Percentiles rank a stretch among this genome's conserved stretches.
Evolutionary conservation across 2,113 vertebrate genomes (phyloP).

Genomic region (Lates calcarifer): DNA sequence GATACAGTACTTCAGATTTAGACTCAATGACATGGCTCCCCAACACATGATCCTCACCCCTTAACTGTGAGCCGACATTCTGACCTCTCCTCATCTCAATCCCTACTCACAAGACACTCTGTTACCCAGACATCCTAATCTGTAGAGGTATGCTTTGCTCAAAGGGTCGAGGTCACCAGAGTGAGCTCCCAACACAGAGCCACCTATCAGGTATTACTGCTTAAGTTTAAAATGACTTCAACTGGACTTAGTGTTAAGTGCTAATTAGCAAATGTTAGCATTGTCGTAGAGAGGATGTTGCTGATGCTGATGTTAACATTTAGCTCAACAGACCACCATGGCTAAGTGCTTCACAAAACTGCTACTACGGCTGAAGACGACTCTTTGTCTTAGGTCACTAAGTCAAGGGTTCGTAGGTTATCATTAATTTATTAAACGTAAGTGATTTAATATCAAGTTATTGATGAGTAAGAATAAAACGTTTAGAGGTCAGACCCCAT

Average conservation of each 20-base stretch:
- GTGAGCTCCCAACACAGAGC: background rate
- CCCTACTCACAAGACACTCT: slow-evolving; percentile 22
- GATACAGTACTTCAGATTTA: background rate
- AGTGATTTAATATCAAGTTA: no score
- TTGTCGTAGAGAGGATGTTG: no score
- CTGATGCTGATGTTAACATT: no score
- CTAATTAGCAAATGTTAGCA: background rate
- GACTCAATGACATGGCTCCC: background rate
- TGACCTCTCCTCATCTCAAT: slow-evolving; percentile 36
- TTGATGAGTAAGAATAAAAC: no score
- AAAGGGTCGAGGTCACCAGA: slow-evolving; percentile 14
- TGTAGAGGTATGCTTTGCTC: slow-evolving; percentile 32
- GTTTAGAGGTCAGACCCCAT: no score
- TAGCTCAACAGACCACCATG: no score
- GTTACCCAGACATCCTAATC: slow-evolving; percentile 58
- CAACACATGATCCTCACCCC: background rate
- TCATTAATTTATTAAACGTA: no score
- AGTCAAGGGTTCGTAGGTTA: no score
- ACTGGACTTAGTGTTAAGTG: background rate
- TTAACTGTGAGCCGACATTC: slow-evolving; percentile 30
- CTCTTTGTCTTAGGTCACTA: no score
- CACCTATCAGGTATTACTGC: background rate
- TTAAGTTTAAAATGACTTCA: background rate
- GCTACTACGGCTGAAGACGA: no score
- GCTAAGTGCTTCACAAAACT: no score